Conservation (phyloP, 2,113 vertebrate genomes). For the Lipophrys pholis region DNA sequence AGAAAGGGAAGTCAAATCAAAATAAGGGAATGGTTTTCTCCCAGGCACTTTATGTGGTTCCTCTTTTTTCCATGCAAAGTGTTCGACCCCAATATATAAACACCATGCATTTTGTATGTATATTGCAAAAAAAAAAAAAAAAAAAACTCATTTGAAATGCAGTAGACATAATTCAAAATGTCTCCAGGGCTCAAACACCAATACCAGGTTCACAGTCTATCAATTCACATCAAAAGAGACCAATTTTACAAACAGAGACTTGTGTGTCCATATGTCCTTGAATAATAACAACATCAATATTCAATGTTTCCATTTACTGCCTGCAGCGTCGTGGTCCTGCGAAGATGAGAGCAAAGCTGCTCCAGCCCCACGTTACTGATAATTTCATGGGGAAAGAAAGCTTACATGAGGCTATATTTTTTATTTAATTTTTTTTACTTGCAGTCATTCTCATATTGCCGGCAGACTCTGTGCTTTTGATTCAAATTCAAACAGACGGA, state of each 20-base stretch:
- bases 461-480: conserved; percentile 34
- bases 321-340: conserved; percentile 16
- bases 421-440: not conserved
- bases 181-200: conserved; percentile 1
- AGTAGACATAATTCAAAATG: conserved; percentile 8
- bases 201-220: conserved; percentile 27
- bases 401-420: not conserved
- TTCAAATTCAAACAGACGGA: conserved; percentile 11
- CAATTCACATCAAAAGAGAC: conserved; percentile 44
- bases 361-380: conserved; percentile 15
- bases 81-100: conserved; percentile 9
- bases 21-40: conserved; percentile 22
- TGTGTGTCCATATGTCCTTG: conserved; percentile 62
- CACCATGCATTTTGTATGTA: not conserved
- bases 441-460: conserved; percentile 14
- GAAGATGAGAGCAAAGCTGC: conserved; percentile 22
- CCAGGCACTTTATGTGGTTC: not conserved
- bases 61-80: conserved; percentile 22
- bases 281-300: conserved; percentile 67
- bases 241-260: conserved; percentile 36
- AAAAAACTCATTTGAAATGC: conserved; percentile 28
- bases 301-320: conserved; percentile 52
- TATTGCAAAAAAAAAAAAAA: not conserved
- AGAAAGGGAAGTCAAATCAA: conserved; percentile 5
- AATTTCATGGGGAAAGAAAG: conserved; percentile 15